Conservation (phyloP, 2,113 vertebrate species). For the Platichthys stellatus region DNA sequence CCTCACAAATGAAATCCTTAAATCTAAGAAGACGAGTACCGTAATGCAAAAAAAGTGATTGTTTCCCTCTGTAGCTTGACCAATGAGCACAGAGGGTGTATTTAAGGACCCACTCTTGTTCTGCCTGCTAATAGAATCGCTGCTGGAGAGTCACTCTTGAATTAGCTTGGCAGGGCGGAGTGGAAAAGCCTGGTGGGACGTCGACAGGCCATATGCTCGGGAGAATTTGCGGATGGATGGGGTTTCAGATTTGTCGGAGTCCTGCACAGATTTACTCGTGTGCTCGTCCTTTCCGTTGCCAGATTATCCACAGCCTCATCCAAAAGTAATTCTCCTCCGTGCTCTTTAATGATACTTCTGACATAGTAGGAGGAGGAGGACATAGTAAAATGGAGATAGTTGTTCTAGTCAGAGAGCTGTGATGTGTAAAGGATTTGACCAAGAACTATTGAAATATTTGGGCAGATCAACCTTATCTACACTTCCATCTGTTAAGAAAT, state of each 20-base stretch:
- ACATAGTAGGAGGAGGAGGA: slow-evolving; percentile 19
- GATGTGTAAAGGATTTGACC: background rate
- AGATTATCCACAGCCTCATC: slow-evolving; percentile 49
- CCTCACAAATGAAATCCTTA: slow-evolving; percentile 32
- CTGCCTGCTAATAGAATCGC: slow-evolving; percentile 77
- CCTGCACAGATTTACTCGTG: slow-evolving; percentile 54
- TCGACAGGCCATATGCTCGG: slow-evolving; percentile 80
- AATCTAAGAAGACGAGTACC: slow-evolving; percentile 17
- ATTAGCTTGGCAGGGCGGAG: slow-evolving; percentile 81
- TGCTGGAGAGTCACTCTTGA: slow-evolving; percentile 80
- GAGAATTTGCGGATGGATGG: slow-evolving; percentile 63
- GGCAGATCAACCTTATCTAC: background rate
- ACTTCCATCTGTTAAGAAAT: background rate
- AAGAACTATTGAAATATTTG: background rate
- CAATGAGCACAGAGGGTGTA: slow-evolving; percentile 66
- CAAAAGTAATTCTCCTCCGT: slow-evolving; percentile 42
- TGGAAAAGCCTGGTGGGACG: slow-evolving; percentile 82
- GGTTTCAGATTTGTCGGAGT: slow-evolving; percentile 62
- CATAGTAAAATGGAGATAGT: slow-evolving; percentile 2
- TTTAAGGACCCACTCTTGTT: slow-evolving; percentile 74
- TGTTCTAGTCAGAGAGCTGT: background rate
- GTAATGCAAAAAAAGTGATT: slow-evolving; percentile 6
- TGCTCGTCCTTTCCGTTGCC: slow-evolving; percentile 34
- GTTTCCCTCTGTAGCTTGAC: slow-evolving; percentile 31
- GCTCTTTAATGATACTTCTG: slow-evolving; percentile 41